Conservation (phyloP, 2,888 invertebrate species). For the Heliconius ismenius region DNA sequence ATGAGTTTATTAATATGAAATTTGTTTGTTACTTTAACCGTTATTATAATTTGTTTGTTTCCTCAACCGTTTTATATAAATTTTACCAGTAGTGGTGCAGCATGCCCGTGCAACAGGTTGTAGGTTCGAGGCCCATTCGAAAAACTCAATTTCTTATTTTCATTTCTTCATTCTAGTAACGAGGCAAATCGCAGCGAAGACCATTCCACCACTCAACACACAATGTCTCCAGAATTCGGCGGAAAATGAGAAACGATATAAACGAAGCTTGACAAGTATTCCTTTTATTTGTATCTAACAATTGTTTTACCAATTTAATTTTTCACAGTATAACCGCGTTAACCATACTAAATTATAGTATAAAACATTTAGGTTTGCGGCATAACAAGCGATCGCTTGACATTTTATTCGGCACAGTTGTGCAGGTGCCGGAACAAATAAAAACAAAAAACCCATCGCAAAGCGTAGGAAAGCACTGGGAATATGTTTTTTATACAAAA, state of each 20-base stretch:
- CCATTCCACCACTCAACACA: no score
- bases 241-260: no score
- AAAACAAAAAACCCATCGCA: slow-evolving; percentile 25
- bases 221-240: no score
- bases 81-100: no score
- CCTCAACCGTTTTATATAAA: neutral
- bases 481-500: neutral
- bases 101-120: no score
- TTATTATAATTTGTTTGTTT: no score
- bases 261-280: no score
- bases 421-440: slow-evolving; percentile 57
- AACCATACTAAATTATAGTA: slow-evolving; percentile 39
- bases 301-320: neutral
- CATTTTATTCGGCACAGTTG: slow-evolving; percentile 60
- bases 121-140: no score
- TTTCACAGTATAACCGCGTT: slow-evolving; percentile 8
- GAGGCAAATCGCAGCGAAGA: neutral
- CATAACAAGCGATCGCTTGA: slow-evolving; percentile 48
- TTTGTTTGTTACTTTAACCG: no score
- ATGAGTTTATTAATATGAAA: neutral
- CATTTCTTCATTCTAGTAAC: neutral
- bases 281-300: no score
- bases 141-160: no score
- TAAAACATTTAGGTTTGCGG: slow-evolving; percentile 42
- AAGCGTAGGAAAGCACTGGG: neutral